These are phyloP conservation scores for Arctopsyche grandis DNA, from an alignment of 1,140 invertebrate species.

Conservation along the genomic window DNA sequence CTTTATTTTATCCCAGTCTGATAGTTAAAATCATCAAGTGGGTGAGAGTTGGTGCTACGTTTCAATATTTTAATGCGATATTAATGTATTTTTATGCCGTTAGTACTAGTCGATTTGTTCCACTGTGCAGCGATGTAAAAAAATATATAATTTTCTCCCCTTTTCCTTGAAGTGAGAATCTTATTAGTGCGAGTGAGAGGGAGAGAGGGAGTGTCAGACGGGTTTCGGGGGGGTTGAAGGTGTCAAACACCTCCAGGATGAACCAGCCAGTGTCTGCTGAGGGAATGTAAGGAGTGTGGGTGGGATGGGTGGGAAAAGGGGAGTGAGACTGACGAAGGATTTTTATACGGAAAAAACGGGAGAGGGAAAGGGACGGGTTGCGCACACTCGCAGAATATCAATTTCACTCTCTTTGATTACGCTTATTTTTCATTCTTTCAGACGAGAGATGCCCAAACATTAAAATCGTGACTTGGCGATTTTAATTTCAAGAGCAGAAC, in stretches of 20 bases:
- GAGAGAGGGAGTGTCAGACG: background rate
- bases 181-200: background rate
- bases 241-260: conserved; percentile 11
- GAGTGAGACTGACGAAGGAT: background rate
- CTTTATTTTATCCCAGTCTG: too few relatives aligned
- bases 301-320: background rate
- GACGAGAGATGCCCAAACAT: conserved; percentile 3
- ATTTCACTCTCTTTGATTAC: conserved; percentile 31
- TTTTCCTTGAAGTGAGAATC: background rate
- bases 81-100: too few relatives aligned
- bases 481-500: too few relatives aligned
- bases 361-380: background rate
- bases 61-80: too few relatives aligned
- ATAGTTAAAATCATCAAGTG: too few relatives aligned
- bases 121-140: too few relatives aligned
- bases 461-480: background rate
- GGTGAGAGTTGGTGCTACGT: too few relatives aligned
- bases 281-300: background rate
- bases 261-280: background rate
- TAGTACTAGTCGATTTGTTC: too few relatives aligned
- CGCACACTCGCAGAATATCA: conserved; percentile 9
- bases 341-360: background rate
- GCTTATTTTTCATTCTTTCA: conserved; percentile 22
- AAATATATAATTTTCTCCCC: too few relatives aligned
- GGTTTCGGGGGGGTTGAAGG: background rate